phyloP scores from a whole-genome alignment of 2,797 vertebrate genomes.

The Aplochiton taeniatus region DNA sequence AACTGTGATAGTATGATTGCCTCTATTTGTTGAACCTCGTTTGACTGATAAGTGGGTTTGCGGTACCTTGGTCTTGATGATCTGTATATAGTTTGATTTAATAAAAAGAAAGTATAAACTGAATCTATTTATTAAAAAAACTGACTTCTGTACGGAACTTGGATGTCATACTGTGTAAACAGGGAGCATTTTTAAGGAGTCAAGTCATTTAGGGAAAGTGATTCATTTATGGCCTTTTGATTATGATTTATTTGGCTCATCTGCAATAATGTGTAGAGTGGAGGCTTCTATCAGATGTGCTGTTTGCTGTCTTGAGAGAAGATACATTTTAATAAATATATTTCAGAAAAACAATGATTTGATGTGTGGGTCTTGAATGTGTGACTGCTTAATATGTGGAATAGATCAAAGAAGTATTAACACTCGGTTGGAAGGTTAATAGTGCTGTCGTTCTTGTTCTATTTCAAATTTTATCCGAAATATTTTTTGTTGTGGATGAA shows the following conservation, averaged over 20 bases:
- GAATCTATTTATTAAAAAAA: constrained; percentile 62
- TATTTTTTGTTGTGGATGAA: no score
- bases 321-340: constrained; percentile 60
- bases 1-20: background rate
- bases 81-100: constrained; percentile 62
- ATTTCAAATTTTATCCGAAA: no score
- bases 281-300: constrained; percentile 27
- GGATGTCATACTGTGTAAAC: constrained; percentile 79
- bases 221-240: constrained; percentile 63
- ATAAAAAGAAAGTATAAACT: constrained; percentile 35
- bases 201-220: constrained; percentile 18
- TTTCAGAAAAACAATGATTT: constrained; percentile 18
- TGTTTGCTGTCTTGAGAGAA: constrained; percentile 32
- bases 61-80: constrained; percentile 26
- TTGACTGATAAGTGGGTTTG: constrained; percentile 10
- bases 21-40: constrained; percentile 4
- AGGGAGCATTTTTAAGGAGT: constrained; percentile 78
- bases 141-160: constrained; percentile 74
- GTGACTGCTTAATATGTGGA: background rate
- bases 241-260: constrained; percentile 62
- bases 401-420: background rate
- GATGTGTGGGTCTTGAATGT: background rate
- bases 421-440: background rate
- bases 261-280: constrained; percentile 71
- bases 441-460: background rate